Base-by-base conservation (phyloP, 2,888 invertebrate species). In the Pristionchus fissidentatus region DNA sequence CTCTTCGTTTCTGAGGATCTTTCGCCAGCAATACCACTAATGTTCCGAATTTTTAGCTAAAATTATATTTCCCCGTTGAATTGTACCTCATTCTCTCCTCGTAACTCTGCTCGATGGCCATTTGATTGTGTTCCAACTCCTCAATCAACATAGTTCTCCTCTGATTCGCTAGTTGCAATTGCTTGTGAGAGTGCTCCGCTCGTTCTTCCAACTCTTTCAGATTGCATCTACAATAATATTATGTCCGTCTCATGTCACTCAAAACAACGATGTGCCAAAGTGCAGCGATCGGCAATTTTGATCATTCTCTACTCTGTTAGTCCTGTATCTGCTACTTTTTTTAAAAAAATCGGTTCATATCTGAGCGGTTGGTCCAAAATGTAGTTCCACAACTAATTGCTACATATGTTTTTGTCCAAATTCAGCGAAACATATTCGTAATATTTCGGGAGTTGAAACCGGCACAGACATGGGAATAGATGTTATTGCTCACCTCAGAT, bases 101-200 rank as follows among this genome's bases (percentile, higher is more conserved):
- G 79, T 87, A 89, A 49, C 87, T 86, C 43, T 87, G 87, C 81
- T 89, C 89, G 73, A 89, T 88, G 82, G 86, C 86, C 78, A 86
- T 84, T 75, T 89, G 89, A 66, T 88, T 89, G 52, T 88, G 87
- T 52, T 89, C 89, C 19, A 89, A 82, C 83, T 89, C 89, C 84
- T 89, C 89, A 2, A 89, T 87, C n/a, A 89, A 84, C 83, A 89
- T 78, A 15, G 87, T 87, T 75, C 89, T 62, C 35, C 89, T 84
- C 73, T 88, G 89, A 83, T 89, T 88, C 8, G 89, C 89, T 49
- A 88, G 84, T 57, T 88, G 87, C 15, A 89, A 86, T 83, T 89
- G 88, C 83, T 88, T 88, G 43, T 88, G 88, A 46, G 88, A 77
- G 84, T 89, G 87, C 55, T 87, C 88, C 32, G 87, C 85, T 35